phyloP scores from a whole-genome alignment of 2,797 vertebrate species.

The Orientallactaga sibirica region DNA sequence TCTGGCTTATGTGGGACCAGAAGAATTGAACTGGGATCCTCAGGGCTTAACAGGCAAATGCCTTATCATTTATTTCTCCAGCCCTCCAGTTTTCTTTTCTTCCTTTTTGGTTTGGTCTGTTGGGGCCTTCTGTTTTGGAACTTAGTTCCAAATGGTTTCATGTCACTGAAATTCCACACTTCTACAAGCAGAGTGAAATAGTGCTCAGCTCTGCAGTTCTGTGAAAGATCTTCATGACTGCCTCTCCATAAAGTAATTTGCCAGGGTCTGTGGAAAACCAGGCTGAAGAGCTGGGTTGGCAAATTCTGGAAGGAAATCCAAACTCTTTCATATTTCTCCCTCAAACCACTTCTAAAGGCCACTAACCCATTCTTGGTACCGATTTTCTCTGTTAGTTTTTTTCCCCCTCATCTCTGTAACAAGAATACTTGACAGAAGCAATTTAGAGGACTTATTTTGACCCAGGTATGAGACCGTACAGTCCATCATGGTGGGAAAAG shows the following conservation, averaged over 20 bases:
- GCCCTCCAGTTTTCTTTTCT: too few relatives aligned
- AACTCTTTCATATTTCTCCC: too few relatives aligned
- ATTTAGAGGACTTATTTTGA: background rate
- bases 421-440: background rate
- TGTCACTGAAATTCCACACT: background rate
- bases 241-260: background rate
- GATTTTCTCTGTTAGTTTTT: background rate
- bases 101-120: background rate
- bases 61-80: too few relatives aligned
- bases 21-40: too few relatives aligned
- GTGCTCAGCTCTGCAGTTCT: background rate
- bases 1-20: too few relatives aligned
- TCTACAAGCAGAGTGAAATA: background rate
- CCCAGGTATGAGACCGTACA: background rate
- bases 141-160: background rate
- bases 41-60: too few relatives aligned
- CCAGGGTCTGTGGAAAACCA: background rate
- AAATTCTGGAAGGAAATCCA: background rate
- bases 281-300: background rate
- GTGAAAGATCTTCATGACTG: background rate
- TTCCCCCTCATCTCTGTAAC: background rate
- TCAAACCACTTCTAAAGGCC: too few relatives aligned
- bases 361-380: background rate
- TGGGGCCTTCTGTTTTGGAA: background rate
- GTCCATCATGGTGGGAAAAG: background rate